Evolutionary conservation across 1,140 invertebrate genomes (phyloP), one percentile per base, ranked within the genome.

Genomic region (Drosophila kohkoa): DNA sequence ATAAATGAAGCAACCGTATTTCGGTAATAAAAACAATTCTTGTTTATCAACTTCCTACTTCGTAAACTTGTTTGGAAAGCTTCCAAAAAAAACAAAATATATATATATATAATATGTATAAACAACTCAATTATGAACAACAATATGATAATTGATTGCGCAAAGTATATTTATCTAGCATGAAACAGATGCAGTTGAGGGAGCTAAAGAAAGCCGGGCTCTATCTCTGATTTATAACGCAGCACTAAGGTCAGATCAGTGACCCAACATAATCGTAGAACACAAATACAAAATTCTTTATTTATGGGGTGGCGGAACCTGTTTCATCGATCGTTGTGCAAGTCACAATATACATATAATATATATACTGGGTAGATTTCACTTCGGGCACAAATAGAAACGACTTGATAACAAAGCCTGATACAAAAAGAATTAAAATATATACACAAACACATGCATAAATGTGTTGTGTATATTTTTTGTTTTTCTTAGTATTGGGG

Each of bases 321-420:
- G 63, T 59, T 72, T 41, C 35, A 10, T 10, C 10, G 8, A 38
- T 38, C 8, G 28, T 32, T 28, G 35, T 52, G 25, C 54, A 58
- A 66, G 10, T 62, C 55, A 41, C 41, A 43, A 43, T 13, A 43
- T 13, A 43, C 41, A 43, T 43, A 43, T 51, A 28, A 30, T 49
- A 25, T 48, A 32, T 32, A 25, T 52, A n/a, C n/a, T 43, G n/a
- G n/a, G 20, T 32, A 41, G 48, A 32, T 43, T 63, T 63, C 58
- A 55, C 3, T 52, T 65, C 62, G 28, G 35, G 54, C 41, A 52
- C 30, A 45, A 59, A 73, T 67, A 59, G 70, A 67, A 54, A 52
- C 48, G 28, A 45, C 63, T 59, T 67, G 70, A 73, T 67, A 65
- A 71, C 60, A 55, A 43, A 43, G 35, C 15, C 11, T 15, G 5